These are phyloP conservation scores for Propithecus coquereli DNA, from an alignment of 2,113 vertebrate species.

Conservation along the genomic window DNA sequence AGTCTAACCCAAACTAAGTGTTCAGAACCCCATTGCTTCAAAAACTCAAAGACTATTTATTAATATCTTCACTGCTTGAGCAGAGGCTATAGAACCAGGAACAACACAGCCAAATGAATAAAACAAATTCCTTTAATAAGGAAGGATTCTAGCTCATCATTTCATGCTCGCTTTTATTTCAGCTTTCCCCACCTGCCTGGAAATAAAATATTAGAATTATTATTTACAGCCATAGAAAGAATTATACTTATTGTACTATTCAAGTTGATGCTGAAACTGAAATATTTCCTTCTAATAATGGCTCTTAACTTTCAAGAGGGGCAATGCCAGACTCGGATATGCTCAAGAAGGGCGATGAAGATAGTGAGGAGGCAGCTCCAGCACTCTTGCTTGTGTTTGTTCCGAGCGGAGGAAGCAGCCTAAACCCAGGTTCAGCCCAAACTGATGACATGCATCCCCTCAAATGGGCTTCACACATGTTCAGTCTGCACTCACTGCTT, in stretches of 20 bases:
- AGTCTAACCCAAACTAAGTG: not conserved
- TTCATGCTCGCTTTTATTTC: not conserved
- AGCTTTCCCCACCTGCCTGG: not conserved
- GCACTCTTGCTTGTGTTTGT: not conserved
- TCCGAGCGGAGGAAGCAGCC: not conserved
- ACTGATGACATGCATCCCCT: not conserved
- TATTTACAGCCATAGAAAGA: not conserved
- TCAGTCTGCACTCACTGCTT: not conserved
- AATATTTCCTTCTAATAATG: not conserved
- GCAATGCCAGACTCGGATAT: not conserved
- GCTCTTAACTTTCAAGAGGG: not conserved
- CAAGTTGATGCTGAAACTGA: not conserved
- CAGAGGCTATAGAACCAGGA: not conserved
- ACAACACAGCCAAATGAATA: not conserved
- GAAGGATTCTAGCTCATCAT: not conserved
- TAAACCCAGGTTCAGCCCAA: not conserved
- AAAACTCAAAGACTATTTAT: not conserved
- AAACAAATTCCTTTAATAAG: not conserved
- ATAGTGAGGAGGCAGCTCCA: too few relatives aligned
- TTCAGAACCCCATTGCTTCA: not conserved
- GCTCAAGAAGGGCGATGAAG: not conserved
- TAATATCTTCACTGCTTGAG: not conserved
- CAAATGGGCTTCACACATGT: too few relatives aligned
- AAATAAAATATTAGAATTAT: not conserved
- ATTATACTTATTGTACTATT: not conserved